Evolutionary conservation across 30 jellyfish, hydroid and myxozoan genomes (phyloP), one percentile per base, ranked within the genome.

Genomic region (Hydractinia symbiolongicarpus): DNA sequence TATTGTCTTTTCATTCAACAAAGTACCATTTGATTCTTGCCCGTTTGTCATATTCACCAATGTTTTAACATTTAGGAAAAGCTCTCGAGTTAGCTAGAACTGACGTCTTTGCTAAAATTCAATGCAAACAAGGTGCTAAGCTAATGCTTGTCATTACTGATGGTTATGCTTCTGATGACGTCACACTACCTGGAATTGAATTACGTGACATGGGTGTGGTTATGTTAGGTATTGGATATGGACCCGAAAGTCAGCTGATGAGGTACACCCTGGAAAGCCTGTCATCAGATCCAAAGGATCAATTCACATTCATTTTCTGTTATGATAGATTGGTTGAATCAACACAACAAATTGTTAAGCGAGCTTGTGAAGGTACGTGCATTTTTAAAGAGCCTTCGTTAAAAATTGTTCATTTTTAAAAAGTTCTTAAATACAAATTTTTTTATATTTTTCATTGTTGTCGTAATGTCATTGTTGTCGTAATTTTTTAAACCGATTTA

Each of bases 121-220:
- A 67, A 51, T 91, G 98, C 82, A 83, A 80, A 54, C 73, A 74
- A 40, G 79, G 92, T 4, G 84, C 95, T 21, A 92, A 92, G 58
- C 82, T 90, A 7, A 89, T 92, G 21, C 84, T 92, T 51, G 83
- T 88, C 15, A 77, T 92, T 14, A 92, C 96, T 9, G 98, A 92
- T 53, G 98, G 98, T 4, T 92, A 92, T 83, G 78, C 90, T 49
- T 87, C 98, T 40, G 98, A 92, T 58, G 96, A 92, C 74, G 96
- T 92, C 74, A 83, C 91, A 50, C 75, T 83, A 6, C 94, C 98
- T 4, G 77, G 96, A 13, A 80, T 87, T 11, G 94, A 87, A 70
- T 86, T 92, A 6, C 84, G 96, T n/a, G 96, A 92, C 89, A 68
- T 74, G 79, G 98, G 95, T 16, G 96, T 92, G 58, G 83, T 89